phyloP scores from a whole-genome alignment of 2,888 invertebrate species.

The Siphlonurus alternatus region DNA sequence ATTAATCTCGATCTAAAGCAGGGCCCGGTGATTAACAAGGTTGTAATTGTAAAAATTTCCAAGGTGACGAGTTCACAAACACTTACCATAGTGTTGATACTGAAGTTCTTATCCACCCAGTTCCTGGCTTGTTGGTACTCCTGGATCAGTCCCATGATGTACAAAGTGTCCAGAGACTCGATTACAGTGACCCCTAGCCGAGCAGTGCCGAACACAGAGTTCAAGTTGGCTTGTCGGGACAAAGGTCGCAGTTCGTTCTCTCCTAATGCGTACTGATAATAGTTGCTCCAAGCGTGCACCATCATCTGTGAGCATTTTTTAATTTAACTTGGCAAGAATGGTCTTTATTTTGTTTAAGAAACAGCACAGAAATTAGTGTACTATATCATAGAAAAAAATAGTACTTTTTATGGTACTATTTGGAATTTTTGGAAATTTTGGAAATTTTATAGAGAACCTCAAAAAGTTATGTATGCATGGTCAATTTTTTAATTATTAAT shows the following conservation, averaged over 20 bases:
- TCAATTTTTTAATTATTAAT: no score
- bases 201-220: constrained; percentile 75
- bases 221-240: constrained; percentile 73
- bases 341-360: no score
- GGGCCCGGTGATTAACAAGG: no score
- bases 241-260: constrained; percentile 92
- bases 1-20: no score
- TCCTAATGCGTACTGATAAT: constrained; percentile 95
- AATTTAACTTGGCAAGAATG: no score
- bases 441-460: no score
- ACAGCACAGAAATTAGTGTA: no score
- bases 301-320: constrained; percentile 99
- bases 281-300: constrained; percentile 94
- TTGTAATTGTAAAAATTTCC: no score
- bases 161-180: constrained; percentile 91
- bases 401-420: no score
- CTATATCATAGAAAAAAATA: no score
- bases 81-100: constrained; percentile 39
- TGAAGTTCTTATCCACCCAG: constrained; percentile 78
- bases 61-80: constrained; percentile 22
- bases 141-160: constrained; percentile 87
- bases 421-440: no score
- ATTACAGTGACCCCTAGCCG: constrained; percentile 87
- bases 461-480: no score
- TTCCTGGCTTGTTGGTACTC: constrained; percentile 87